Evolutionary conservation across 1,140 invertebrate genomes (phyloP).

Genomic region (Rhagoletis pomonella): DNA sequence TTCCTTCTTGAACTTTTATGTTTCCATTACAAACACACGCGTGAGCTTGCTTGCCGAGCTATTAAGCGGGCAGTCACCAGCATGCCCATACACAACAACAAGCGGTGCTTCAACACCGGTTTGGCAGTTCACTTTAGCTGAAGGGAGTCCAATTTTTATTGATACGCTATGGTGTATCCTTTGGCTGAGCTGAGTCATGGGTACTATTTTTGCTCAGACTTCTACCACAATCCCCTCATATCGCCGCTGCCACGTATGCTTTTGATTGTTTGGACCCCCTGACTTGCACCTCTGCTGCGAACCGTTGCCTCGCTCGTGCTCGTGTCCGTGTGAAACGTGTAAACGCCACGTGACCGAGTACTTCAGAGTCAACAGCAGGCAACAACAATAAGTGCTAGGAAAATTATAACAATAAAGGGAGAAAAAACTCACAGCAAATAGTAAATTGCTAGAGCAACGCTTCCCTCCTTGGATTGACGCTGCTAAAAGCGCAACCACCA

Average conservation of each 20-base stretch:
- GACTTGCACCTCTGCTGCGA: too few relatives aligned
- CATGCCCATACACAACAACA: neutral
- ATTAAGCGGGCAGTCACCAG: neutral
- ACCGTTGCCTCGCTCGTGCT: neutral
- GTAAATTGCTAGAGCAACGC: conserved; percentile 36
- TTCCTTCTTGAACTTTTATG: conserved; percentile 21
- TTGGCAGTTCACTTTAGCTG: neutral
- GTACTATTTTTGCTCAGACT: neutral
- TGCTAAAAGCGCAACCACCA: conserved; percentile 24
- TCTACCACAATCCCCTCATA: neutral
- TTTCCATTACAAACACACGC: neutral
- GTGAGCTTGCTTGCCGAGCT: neutral
- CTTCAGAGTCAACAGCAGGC: neutral
- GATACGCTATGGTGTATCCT: conserved; percentile 30
- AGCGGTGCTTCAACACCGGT: neutral
- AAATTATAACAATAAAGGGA: neutral
- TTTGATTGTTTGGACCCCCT: neutral
- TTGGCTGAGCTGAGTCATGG: neutral
- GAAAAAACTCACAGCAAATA: neutral
- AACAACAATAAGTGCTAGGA: conserved; percentile 1
- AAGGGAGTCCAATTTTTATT: conserved; percentile 10
- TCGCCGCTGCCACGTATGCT: neutral
- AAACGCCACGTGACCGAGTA: neutral
- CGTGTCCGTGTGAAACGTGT: neutral
- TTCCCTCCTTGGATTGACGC: neutral